phyloP scores from a whole-genome alignment of 1,140 invertebrate species.

The Drosophila lacteicornis region DNA sequence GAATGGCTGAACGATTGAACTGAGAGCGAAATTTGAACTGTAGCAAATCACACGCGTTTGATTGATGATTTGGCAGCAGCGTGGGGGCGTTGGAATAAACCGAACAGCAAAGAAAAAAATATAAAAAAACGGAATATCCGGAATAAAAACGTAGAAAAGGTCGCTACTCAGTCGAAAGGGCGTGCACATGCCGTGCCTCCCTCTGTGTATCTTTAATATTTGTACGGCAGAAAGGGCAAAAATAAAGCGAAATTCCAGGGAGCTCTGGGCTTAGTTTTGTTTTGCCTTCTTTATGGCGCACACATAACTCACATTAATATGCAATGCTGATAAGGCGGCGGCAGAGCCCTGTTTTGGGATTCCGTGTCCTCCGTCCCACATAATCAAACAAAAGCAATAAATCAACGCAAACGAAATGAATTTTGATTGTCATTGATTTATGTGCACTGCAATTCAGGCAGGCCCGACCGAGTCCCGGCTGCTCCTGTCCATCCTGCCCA shows the following conservation, averaged over 20 bases:
- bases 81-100: constrained; percentile 28
- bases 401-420: constrained; percentile 78
- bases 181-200: constrained; percentile 48
- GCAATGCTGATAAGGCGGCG: constrained; percentile 68
- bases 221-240: constrained; percentile 33
- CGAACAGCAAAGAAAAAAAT: constrained; percentile 8
- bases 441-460: constrained; percentile 63
- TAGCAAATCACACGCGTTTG: constrained; percentile 81
- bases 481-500: constrained; percentile 28
- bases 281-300: constrained; percentile 38
- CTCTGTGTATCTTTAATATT: constrained; percentile 61
- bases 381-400: constrained; percentile 82
- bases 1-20: constrained; percentile 80
- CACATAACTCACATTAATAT: constrained; percentile 72
- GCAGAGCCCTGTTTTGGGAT: background rate
- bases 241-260: constrained; percentile 20
- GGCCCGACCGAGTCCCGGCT: constrained; percentile 32
- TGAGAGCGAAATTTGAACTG: constrained; percentile 81
- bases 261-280: constrained; percentile 47
- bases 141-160: constrained; percentile 47
- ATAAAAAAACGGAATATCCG: constrained; percentile 8
- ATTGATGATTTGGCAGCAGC: constrained; percentile 76
- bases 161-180: constrained; percentile 42
- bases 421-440: constrained; percentile 84
- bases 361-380: constrained; percentile 9